These are phyloP conservation scores for Callimico goeldii DNA, from an alignment of 2,797 vertebrate genomes.

Conservation along the genomic window DNA sequence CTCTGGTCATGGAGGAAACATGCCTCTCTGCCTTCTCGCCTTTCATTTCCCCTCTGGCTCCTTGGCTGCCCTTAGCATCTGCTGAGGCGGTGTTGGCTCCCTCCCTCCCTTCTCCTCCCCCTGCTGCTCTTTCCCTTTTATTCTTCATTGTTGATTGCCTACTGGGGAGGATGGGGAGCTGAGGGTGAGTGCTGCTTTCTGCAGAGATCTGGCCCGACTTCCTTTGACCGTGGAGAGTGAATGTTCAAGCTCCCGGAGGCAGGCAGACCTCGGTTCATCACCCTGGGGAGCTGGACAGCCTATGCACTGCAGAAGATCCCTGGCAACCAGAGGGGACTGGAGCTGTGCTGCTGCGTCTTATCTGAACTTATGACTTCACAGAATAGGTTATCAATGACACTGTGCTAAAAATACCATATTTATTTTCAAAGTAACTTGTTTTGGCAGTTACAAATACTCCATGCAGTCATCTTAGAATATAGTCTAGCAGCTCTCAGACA, in stretches of 20 bases:
- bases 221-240: accelerated
- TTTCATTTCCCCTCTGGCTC: not conserved
- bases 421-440: constrained; percentile 62
- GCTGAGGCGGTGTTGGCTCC: not conserved
- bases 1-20: not conserved
- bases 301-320: not conserved
- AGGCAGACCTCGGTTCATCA: not conserved
- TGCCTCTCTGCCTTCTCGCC: not conserved
- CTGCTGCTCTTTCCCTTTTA: not conserved
- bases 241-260: not conserved
- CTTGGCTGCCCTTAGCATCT: not conserved
- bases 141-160: not conserved
- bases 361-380: not conserved
- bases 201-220: not conserved
- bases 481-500: constrained; percentile 42
- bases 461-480: constrained; percentile 22
- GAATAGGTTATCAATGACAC: constrained; percentile 50
- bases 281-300: not conserved
- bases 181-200: not conserved
- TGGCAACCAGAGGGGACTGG: not conserved
- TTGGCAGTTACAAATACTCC: constrained; percentile 61
- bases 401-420: constrained; percentile 59
- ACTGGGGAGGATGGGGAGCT: not conserved
- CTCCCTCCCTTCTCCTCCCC: accelerated
- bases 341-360: not conserved